phyloP scores from a whole-genome alignment of 2,113 vertebrate genomes.

The Siniperca knerii region DNA sequence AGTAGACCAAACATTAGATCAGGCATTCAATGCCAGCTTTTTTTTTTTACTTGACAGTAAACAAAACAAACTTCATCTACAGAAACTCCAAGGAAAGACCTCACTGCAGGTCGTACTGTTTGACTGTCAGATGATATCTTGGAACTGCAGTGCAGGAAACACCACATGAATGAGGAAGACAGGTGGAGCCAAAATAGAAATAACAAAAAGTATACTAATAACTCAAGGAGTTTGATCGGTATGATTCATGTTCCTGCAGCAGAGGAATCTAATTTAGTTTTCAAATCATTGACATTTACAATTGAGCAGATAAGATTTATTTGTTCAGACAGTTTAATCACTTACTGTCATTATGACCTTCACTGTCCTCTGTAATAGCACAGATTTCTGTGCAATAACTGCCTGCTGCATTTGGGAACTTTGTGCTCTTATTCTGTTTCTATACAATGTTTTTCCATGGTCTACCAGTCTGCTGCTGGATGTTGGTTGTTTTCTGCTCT shows the following conservation, averaged over 20 bases:
- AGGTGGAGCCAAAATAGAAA: conserved; percentile 1
- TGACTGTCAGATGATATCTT: background rate
- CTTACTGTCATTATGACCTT: conserved; percentile 25
- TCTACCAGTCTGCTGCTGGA: background rate
- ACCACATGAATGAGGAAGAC: background rate
- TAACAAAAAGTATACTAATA: background rate
- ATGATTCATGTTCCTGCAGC: conserved; percentile 12
- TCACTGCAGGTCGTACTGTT: background rate
- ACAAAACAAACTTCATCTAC: background rate
- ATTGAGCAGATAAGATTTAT: conserved; percentile 34
- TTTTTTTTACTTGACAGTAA: too few species aligned
- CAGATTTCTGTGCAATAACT: background rate
- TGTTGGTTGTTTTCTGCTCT: background rate
- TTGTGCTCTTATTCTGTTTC: background rate
- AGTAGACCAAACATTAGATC: too few species aligned
- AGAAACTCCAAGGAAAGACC: background rate
- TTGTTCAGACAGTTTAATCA: conserved; percentile 22
- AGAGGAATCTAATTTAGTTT: background rate
- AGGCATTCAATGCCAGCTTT: too few species aligned
- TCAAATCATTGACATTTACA: conserved; percentile 34
- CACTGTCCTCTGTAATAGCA: background rate
- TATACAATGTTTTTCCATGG: background rate
- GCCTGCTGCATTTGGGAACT: background rate
- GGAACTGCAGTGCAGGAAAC: background rate
- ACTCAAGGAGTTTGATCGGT: background rate